phyloP scores from a whole-genome alignment of 2,113 vertebrate species.

The Lagopus leucura region DNA sequence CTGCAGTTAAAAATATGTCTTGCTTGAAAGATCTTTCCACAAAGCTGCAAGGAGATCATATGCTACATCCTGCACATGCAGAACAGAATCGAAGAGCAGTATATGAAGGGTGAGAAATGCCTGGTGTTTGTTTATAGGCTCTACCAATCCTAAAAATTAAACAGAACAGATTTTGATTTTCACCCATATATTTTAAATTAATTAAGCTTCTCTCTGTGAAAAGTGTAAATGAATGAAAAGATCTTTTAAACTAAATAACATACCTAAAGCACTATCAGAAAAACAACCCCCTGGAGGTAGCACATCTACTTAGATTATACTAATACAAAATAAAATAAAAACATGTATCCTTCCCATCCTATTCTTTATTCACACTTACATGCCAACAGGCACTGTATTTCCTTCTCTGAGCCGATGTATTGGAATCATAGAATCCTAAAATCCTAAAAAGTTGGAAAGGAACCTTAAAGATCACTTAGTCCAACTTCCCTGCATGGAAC shows the following conservation, averaged over 20 bases:
- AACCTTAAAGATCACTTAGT: no score
- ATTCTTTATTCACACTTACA: background rate
- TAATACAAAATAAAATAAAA: background rate
- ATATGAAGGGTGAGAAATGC: background rate
- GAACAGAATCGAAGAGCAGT: background rate
- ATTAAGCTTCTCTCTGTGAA: background rate
- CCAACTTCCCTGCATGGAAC: no score
- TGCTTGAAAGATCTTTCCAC: background rate
- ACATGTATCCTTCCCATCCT: background rate
- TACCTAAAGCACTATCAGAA: slow-evolving; percentile 6
- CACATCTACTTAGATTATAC: background rate
- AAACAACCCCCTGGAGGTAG: background rate
- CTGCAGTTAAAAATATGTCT: background rate
- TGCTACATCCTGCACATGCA: background rate
- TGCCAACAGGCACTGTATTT: background rate
- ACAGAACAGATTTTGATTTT: background rate
- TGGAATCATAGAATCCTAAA: no score
- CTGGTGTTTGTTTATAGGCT: background rate
- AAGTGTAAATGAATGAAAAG: slow-evolving; percentile 3
- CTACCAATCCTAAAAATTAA: background rate
- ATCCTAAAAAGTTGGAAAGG: no score
- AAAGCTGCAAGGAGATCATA: background rate
- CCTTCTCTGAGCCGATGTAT: background rate
- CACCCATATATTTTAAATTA: slow-evolving; percentile 5
- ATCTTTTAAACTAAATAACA: background rate